Conservation (phyloP, 2,113 vertebrate genomes). For the Gymnogyps californianus region DNA sequence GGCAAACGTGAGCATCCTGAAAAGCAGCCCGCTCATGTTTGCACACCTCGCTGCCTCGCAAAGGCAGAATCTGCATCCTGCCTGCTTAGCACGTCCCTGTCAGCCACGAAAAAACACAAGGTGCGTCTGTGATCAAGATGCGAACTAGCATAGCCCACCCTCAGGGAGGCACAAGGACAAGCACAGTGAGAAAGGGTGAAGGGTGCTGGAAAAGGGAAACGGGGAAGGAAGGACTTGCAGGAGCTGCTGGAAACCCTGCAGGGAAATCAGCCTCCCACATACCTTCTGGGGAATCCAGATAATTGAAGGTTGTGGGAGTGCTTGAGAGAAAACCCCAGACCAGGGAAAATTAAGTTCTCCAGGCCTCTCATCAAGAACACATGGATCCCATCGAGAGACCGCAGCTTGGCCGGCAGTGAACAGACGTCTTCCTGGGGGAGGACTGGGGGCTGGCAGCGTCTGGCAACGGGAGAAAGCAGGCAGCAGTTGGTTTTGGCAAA, state of each 20-base stretch:
- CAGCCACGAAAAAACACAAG: background rate
- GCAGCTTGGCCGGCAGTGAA: background rate
- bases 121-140: background rate
- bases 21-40: fast-evolving
- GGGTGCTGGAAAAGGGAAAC: background rate
- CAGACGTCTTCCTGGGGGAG: background rate
- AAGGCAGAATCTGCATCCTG: fast-evolving
- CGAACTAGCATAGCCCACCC: fast-evolving
- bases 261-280: background rate
- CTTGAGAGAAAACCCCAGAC: background rate
- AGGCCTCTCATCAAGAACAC: background rate
- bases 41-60: fast-evolving
- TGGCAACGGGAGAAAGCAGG: background rate
- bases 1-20: background rate
- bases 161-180: fast-evolving
- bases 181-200: background rate
- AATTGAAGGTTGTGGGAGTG: background rate
- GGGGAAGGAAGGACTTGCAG: background rate
- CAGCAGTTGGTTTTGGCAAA: background rate
- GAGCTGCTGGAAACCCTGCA: background rate
- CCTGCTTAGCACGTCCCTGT: background rate
- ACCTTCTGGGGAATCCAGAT: background rate
- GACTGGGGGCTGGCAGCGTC: background rate
- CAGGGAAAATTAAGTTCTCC: background rate
- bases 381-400: background rate